Conservation (phyloP, 1,140 invertebrate genomes). For the Heliconius eleuchia region DNA sequence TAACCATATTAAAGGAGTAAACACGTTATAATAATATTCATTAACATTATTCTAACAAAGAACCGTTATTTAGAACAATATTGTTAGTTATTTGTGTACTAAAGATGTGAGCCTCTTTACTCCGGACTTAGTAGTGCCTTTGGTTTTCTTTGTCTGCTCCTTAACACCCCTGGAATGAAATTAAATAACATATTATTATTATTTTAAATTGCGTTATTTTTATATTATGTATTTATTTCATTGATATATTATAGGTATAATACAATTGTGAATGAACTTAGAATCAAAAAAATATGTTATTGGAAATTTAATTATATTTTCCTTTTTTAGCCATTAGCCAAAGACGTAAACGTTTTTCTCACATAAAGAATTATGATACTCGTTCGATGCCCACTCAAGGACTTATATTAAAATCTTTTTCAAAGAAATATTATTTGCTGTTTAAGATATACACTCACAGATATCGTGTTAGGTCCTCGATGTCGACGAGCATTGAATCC, state of each 20-base stretch:
- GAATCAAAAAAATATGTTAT: no score
- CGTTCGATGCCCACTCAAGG: no score
- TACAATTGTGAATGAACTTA: no score
- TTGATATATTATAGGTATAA: no score
- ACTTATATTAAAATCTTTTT: no score
- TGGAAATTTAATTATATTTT: no score
- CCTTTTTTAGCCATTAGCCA: no score
- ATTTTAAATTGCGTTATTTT: no score
- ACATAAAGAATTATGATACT: no score
- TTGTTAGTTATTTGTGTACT: slow-evolving; percentile 65
- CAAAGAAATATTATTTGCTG: no score
- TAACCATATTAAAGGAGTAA: slow-evolving; percentile 17
- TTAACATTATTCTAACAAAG: slow-evolving; percentile 20
- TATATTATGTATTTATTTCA: no score
- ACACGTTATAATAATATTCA: slow-evolving; percentile 19
- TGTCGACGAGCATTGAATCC: slow-evolving; percentile 98
- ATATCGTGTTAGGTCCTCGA: slow-evolving; percentile 96
- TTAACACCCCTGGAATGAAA: slow-evolving; percentile 74
- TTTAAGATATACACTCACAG: slow-evolving; percentile 84
- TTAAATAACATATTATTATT: neutral
- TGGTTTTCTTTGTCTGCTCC: slow-evolving; percentile 76
- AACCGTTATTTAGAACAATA: slow-evolving; percentile 21
- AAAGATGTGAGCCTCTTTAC: slow-evolving; percentile 67
- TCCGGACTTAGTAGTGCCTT: slow-evolving; percentile 65
- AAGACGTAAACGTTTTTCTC: no score